Evolutionary conservation across 2,888 invertebrate genomes (phyloP).

Genomic region (Rotaria socialis): DNA sequence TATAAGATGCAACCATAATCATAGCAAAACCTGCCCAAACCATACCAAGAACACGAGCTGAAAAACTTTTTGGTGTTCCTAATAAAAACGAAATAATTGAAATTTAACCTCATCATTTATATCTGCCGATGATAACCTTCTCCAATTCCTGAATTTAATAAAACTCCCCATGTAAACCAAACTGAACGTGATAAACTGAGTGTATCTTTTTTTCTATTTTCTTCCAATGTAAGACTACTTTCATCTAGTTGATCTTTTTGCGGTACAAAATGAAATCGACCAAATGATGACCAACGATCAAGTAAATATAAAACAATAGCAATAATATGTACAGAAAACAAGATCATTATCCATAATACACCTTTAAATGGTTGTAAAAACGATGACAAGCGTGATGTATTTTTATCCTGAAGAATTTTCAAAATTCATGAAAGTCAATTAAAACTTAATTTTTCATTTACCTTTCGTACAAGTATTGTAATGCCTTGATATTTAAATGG

Average conservation of each 20-base stretch:
- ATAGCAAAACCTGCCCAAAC: constrained; percentile 99
- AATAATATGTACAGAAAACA: constrained; percentile 96
- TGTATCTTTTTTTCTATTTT: constrained; percentile 77
- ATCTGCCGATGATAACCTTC: constrained; percentile 69
- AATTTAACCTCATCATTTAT: no score
- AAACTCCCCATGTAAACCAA: constrained; percentile 95
- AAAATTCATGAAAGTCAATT: constrained; percentile 47
- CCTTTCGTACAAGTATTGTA: constrained; percentile 92
- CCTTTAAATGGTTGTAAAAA: constrained; percentile 99
- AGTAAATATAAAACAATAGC: constrained; percentile 89
- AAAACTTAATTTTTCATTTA: constrained; percentile 55
- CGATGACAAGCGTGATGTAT: constrained; percentile 93
- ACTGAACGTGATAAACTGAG: constrained; percentile 93
- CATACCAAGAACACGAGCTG: constrained; percentile 94
- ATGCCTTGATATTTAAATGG: constrained; percentile 99
- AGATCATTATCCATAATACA: constrained; percentile 93
- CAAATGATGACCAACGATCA: constrained; percentile 74
- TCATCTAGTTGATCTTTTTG: constrained; percentile 51
- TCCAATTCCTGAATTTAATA: constrained; percentile 95
- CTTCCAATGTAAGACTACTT: constrained; percentile 62
- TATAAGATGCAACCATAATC: constrained; percentile 99
- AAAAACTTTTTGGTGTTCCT: constrained; percentile 94
- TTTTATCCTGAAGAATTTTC: constrained; percentile 70
- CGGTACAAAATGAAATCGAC: constrained; percentile 66
- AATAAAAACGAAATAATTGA: constrained; percentile 47